Evolutionary conservation across 2,113 vertebrate species (phyloP).

Genomic region (Carettochelys insculpta): DNA sequence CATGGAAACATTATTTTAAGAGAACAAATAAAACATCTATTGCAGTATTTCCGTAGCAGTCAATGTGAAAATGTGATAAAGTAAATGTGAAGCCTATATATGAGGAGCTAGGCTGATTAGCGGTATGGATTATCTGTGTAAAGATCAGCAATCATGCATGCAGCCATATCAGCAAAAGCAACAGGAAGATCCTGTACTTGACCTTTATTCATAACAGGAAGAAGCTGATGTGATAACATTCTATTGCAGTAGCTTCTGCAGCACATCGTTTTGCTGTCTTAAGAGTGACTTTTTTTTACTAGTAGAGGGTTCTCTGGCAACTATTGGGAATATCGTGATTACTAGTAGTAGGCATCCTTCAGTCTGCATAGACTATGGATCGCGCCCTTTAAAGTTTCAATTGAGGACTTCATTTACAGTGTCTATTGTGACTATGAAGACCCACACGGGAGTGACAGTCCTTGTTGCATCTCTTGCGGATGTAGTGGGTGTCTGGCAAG

Average conservation of each 20-base stretch:
- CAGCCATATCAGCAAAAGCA: constrained; percentile 9
- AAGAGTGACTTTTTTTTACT: neutral
- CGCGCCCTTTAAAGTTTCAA: too few relatives aligned
- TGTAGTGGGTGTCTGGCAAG: too few relatives aligned
- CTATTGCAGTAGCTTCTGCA: neutral
- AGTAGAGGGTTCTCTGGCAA: neutral
- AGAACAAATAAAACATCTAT: neutral
- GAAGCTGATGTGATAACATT: constrained; percentile 38
- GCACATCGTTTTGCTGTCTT: neutral
- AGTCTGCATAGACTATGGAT: too few relatives aligned
- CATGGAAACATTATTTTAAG: neutral
- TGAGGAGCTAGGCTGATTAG: neutral
- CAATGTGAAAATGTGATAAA: neutral
- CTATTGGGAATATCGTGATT: neutral
- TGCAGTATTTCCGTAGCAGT: too few relatives aligned
- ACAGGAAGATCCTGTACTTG: constrained; percentile 37
- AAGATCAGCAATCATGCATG: neutral
- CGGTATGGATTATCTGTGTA: neutral
- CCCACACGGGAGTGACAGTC: too few relatives aligned
- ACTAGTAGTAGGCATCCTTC: too few relatives aligned
- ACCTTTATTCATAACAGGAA: constrained; percentile 55
- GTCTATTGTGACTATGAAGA: too few relatives aligned
- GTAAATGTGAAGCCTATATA: neutral
- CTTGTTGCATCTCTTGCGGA: too few relatives aligned
- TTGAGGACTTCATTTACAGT: too few relatives aligned